phyloP scores from a whole-genome alignment of 2,888 invertebrate species.

The Tetramorium bicarinatum region DNA sequence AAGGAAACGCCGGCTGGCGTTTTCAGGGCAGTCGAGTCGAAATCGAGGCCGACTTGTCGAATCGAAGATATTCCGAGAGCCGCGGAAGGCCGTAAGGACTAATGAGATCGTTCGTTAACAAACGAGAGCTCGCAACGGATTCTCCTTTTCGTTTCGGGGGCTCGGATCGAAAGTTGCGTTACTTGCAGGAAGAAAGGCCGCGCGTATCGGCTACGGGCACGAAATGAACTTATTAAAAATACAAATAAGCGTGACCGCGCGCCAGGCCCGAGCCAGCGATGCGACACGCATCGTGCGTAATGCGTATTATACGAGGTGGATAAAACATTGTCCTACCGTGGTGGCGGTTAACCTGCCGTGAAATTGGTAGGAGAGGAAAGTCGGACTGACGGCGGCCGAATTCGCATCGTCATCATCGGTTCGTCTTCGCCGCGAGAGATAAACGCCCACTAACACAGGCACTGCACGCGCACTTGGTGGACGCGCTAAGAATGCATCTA shows the following conservation, averaged over 20 bases:
- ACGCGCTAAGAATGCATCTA: constrained; percentile 31
- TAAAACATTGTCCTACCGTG: constrained; percentile 83
- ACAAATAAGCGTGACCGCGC: constrained; percentile 71
- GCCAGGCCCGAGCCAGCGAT: constrained; percentile 65
- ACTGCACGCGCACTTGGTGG: constrained; percentile 10
- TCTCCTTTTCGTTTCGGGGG: constrained; percentile 5
- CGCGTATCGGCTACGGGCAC: constrained; percentile 21
- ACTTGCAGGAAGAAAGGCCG: constrained; percentile 29
- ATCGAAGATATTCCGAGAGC: not conserved
- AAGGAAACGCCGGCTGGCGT: not conserved
- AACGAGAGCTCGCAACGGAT: constrained; percentile 32
- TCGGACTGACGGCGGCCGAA: constrained; percentile 81
- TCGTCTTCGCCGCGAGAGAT: constrained; percentile 71
- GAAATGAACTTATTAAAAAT: constrained; percentile 77
- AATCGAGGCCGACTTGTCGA: not conserved
- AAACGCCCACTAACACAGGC: constrained; percentile 54
- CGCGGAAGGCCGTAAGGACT: not conserved
- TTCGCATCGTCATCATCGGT: constrained; percentile 82
- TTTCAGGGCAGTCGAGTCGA: not conserved
- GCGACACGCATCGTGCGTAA: constrained; percentile 78
- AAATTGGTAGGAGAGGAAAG: constrained; percentile 83
- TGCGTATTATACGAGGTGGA: constrained; percentile 78
- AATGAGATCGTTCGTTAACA: constrained; percentile 40
- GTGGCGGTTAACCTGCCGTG: constrained; percentile 84
- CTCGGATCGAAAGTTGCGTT: constrained; percentile 30